phyloP scores from a whole-genome alignment of 2,888 invertebrate species.

The Schizaphis graminum region DNA sequence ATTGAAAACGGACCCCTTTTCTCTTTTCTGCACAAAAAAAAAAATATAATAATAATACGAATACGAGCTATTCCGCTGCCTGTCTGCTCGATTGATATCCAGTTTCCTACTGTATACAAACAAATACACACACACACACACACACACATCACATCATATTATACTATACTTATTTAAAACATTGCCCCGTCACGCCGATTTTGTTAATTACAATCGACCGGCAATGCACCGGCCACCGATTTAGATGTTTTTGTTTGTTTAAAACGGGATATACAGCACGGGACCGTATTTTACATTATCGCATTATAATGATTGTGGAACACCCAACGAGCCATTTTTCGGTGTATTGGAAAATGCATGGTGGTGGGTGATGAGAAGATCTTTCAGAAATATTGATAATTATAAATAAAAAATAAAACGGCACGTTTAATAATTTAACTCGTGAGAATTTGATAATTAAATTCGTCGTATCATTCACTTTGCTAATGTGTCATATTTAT shows the following conservation, averaged over 20 bases:
- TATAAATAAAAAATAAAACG: background rate
- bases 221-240: conserved; percentile 33
- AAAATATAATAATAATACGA: conserved; percentile 37
- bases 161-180: conserved; percentile 18
- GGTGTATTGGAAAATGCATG: background rate
- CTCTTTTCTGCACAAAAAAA: conserved; percentile 46
- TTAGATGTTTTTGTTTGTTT: conserved; percentile 42
- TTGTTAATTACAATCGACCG: conserved; percentile 56
- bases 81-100: conserved; percentile 65
- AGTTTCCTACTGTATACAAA: conserved; percentile 51
- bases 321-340: conserved; percentile 31
- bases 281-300: background rate
- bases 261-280: background rate
- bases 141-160: background rate
- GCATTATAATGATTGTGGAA: background rate
- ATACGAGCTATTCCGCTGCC: conserved; percentile 52
- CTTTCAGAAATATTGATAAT: background rate
- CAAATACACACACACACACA: background rate
- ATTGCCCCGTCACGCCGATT: conserved; percentile 40
- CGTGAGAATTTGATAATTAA: background rate
- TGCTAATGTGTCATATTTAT: background rate
- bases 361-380: background rate
- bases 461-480: background rate
- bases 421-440: background rate
- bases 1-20: conserved; percentile 65